Percentiles rank a stretch among this genome's conserved stretches.
Evolutionary conservation across 2,113 vertebrate species (phyloP).

Genomic region (Stigmatopora nigra): DNA sequence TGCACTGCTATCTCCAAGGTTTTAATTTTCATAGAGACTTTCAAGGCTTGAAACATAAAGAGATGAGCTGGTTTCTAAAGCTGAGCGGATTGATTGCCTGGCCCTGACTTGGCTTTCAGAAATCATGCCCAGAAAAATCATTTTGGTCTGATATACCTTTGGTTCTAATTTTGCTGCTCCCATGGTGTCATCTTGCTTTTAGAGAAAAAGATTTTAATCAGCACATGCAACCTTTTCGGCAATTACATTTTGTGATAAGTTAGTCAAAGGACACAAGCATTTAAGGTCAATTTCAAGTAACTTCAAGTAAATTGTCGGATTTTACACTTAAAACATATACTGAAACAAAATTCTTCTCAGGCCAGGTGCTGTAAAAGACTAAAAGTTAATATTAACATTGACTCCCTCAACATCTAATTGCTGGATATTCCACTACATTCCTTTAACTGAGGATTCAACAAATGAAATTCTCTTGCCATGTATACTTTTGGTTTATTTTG

Average conservation of each 20-base stretch:
- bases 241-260: not conserved
- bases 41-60: conserved; percentile 6
- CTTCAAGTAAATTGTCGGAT: too few species aligned
- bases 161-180: not conserved
- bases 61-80: conserved; percentile 2
- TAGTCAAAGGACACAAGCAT: not conserved
- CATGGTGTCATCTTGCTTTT: not conserved
- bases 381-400: not conserved
- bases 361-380: too few species aligned
- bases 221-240: not conserved
- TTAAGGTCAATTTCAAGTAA: not conserved
- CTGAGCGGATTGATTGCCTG: not conserved
- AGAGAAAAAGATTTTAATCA: not conserved
- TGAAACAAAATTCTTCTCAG: too few species aligned
- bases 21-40: conserved; percentile 1
- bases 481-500: not conserved
- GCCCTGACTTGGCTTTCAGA: not conserved
- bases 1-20: not conserved
- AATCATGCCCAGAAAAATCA: not conserved
- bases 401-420: not conserved
- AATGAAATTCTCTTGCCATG: too few species aligned
- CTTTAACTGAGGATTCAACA: too few species aligned
- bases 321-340: too few species aligned
- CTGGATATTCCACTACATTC: not conserved
- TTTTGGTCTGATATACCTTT: not conserved